Base-by-base conservation (phyloP, 2,888 invertebrate genomes). In the Drosophila nr. perissopoda region DNA sequence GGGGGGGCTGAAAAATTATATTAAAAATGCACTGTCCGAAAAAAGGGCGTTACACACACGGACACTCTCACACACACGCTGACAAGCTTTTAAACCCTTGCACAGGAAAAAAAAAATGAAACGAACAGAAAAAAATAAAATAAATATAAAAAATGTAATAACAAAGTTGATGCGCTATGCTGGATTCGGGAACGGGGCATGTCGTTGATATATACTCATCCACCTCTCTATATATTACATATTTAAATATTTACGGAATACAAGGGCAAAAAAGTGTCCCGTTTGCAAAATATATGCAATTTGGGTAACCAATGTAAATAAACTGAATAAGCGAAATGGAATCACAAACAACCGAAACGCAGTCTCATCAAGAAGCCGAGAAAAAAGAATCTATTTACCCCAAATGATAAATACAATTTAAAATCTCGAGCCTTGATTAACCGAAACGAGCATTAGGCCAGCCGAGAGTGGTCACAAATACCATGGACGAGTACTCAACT, bases 1-100 rank as follows among this genome's bases (percentile, higher is more conserved):
- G 13, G 49, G 34, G 64, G 65, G 60, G 57, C 72, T 75, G 82
- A 86, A 87, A 87, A 87, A 87, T 89, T 87, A 91, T 90, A 91
- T 90, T 90, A 90, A 91, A 90, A 90, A 90, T 90, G 90, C 90
- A 90, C 88, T 92, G 91, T 91, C 91, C 92, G 91, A 91, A 90
- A 90, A 89, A 91, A 92, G 91, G 92, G 92, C 91, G 90, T 83
- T 73, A 78, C 89, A 86, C 73, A 77, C 70, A 59, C 73, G 56
- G 33, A 61, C 68, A 68, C 75, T 64, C 76, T 13, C 65, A 48
- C 40, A 58, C 53, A 67, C 74, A 60, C 65, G 58, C 61, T 59
- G 51, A 72, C 81, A 77, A 69, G 69, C 69, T 78, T 64, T 76
- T 72, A 79, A 79, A 79, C 75, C 82, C 72, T 58, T 29, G 48